These are phyloP conservation scores for Rhabdomys pumilio DNA, from an alignment of 2,797 vertebrate species.

Conservation along the genomic window DNA sequence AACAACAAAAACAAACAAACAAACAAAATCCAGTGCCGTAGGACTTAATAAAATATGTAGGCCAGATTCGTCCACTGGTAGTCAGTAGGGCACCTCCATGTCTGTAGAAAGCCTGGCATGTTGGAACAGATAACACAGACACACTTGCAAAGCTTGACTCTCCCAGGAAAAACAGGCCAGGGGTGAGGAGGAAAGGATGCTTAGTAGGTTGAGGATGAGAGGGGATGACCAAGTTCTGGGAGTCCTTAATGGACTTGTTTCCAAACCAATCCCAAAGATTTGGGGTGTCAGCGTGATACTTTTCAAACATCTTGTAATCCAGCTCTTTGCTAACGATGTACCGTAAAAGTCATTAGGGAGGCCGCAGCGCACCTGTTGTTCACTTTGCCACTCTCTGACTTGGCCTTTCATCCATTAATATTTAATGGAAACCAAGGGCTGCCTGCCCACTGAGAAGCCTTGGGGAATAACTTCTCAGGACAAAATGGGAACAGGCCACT, in stretches of 20 bases:
- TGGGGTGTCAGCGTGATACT: background rate
- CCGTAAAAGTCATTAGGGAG: background rate
- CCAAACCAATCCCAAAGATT: background rate
- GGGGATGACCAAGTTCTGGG: background rate
- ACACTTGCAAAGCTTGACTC: background rate
- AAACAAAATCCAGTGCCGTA: accelerated
- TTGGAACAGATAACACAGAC: background rate
- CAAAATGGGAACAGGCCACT: slow-evolving; percentile 86
- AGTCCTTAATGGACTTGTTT: background rate
- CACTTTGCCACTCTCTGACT: slow-evolving; percentile 32
- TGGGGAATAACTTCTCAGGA: slow-evolving; percentile 55
- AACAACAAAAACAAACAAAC: background rate
- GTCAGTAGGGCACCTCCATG: accelerated
- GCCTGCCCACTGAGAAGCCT: background rate
- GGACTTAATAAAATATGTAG: background rate
- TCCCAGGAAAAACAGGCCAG: slow-evolving; percentile 9
- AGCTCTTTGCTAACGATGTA: background rate
- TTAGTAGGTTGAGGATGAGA: background rate
- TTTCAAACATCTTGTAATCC: background rate
- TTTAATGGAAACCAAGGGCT: slow-evolving; percentile 51
- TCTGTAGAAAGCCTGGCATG: background rate
- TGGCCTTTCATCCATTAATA: slow-evolving; percentile 66
- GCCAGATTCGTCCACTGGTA: background rate
- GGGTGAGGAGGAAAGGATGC: no score
- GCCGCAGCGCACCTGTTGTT: background rate